Percentiles rank a stretch among this genome's conserved stretches.
These are phyloP conservation scores for Arctopsyche grandis DNA, from an alignment of 1,140 invertebrate species.

Conservation along the genomic window DNA sequence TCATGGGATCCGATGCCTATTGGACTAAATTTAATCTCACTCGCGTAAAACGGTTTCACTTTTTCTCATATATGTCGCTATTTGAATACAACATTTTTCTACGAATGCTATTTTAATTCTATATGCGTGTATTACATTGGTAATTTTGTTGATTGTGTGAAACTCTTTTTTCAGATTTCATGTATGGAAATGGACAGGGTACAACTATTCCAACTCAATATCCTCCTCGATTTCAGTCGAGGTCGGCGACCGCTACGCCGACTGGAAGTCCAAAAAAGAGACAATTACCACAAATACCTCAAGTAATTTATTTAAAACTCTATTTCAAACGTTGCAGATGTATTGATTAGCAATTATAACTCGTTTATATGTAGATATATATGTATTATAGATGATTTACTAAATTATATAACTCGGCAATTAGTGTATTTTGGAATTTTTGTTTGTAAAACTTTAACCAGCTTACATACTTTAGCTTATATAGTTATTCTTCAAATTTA, in stretches of 20 bases:
- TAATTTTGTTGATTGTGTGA: no score
- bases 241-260: constrained; percentile 91
- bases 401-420: no score
- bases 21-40: not conserved
- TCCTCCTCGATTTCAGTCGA: constrained; percentile 76
- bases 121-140: no score
- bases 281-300: constrained; percentile 91
- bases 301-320: constrained; percentile 49
- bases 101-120: no score
- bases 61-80: no score
- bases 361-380: not conserved
- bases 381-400: not conserved
- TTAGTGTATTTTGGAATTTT: no score
- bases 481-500: no score
- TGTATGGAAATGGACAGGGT: constrained; percentile 56
- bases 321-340: not conserved
- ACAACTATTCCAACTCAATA: constrained; percentile 64
- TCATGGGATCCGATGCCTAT: not conserved
- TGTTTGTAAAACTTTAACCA: no score
- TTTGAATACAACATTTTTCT: no score
- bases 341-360: no score
- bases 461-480: no score
- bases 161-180: constrained; percentile 53
- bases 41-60: no score
- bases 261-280: constrained; percentile 95